These are phyloP conservation scores for Castor canadensis DNA, from an alignment of 2,113 vertebrate genomes.

Conservation along the genomic window DNA sequence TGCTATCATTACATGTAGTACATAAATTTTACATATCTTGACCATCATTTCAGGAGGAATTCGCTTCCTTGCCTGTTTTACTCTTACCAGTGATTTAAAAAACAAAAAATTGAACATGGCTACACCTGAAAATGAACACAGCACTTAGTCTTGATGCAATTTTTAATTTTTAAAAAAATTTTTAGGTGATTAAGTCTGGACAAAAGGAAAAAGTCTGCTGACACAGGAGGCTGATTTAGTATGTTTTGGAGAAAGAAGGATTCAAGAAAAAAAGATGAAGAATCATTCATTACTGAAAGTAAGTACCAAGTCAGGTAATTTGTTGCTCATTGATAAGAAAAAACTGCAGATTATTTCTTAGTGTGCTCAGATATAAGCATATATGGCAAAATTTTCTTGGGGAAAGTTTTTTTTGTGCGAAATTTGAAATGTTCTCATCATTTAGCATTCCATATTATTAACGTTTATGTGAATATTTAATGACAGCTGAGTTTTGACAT, in stretches of 20 bases:
- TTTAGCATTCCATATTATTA: constrained; percentile 12
- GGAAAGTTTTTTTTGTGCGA: constrained; percentile 18
- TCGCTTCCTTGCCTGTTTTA: not conserved
- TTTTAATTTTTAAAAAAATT: constrained; percentile 51
- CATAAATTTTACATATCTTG: not conserved
- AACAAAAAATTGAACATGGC: not conserved
- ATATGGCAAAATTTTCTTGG: constrained; percentile 35
- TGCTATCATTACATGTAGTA: not conserved
- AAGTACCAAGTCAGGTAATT: constrained; percentile 62
- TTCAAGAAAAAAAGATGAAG: constrained; percentile 90
- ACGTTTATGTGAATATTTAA: constrained; percentile 6
- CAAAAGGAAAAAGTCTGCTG: constrained; percentile 91
- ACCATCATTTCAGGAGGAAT: not conserved
- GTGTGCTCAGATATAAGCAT: not conserved
- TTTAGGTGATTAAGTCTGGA: constrained; percentile 93
- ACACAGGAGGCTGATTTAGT: constrained; percentile 91
- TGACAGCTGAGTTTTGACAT: constrained; percentile 13
- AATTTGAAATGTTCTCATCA: not conserved
- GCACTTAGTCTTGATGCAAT: not conserved
- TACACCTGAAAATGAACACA: not conserved
- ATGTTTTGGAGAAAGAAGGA: constrained; percentile 92
- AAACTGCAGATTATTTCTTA: not conserved
- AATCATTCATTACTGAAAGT: constrained; percentile 89
- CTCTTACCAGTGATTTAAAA: too few relatives aligned
- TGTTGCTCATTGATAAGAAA: not conserved